Evolutionary conservation across 1,140 invertebrate species (phyloP), one percentile per base, ranked within the genome.

Genomic region (Antheraea pernyi): DNA sequence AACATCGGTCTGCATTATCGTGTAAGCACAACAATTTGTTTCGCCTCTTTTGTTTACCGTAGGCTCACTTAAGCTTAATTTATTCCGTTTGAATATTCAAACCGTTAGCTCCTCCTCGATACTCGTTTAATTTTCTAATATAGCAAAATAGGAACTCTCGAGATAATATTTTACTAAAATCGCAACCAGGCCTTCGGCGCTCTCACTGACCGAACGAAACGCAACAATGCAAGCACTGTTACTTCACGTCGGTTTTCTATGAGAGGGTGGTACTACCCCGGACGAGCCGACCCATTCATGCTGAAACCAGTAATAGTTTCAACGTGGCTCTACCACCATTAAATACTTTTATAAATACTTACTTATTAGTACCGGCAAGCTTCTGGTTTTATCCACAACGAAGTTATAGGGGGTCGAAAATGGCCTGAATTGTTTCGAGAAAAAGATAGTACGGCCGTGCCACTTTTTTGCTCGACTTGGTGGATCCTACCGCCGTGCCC

Each of bases 51-150:
- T 74, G 72, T 74, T 68, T 74, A 59, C 42, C 65, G 68, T 65
- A 13, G 68, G 63, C 68, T 69, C 37, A 60, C 65, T 66, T 68
- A 59, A 68, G 67, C 70, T 65, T 79, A 85, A 82, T 79, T 80
- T 80, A 87, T 85, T 88, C 84, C 73, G 70, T 77, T 79, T 89
- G 87, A 89, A 89, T 91, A 91, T 91, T 91, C 89, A 91, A 81
- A 83, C 72, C 81, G 76, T 79, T 77, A 79, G 75, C n/a, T n/a
- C n/a, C 82, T 83, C 74, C 81, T 82, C 86, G 82, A 89, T 91
- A 85, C 82, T 87, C 82, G 76, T 88, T 88, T 85, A 83, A 85
- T 87, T 89, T 88, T 83, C 79, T 82, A 85, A 88, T 88, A 83
- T 82, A 83, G 75, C 68, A 82, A 83, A 81, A 67, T 16, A 82